Percentiles rank a stretch among this genome's conserved stretches.
Evolutionary conservation across 1,140 invertebrate genomes (phyloP).

Genomic region (Drosophila grimshawi): DNA sequence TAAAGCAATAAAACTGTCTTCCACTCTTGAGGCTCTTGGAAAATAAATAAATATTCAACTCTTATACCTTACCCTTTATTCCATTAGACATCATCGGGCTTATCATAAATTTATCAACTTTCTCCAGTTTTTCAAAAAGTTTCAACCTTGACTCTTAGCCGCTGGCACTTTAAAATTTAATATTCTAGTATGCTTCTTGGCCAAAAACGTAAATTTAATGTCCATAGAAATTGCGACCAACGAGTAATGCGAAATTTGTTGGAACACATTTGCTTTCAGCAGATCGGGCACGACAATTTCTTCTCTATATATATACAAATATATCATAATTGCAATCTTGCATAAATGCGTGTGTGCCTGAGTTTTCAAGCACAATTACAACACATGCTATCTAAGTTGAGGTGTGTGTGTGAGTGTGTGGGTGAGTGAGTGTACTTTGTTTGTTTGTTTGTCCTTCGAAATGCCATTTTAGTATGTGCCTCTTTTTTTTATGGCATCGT

Average conservation of each 20-base stretch:
- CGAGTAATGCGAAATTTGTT: conserved; percentile 16
- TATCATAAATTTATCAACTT: background rate
- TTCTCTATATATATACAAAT: conserved; percentile 28
- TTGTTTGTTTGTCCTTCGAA: conserved; percentile 79
- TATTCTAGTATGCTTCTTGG: conserved; percentile 16
- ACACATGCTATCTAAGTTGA: conserved; percentile 9
- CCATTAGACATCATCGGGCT: background rate
- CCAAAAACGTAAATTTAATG: conserved; percentile 21
- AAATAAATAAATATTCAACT: too few species aligned
- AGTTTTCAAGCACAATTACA: conserved; percentile 64
- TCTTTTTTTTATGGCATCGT: conserved; percentile 59
- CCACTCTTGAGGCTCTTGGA: too few species aligned
- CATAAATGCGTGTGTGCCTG: conserved; percentile 64
- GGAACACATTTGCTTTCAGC: conserved; percentile 19
- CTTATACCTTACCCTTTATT: background rate
- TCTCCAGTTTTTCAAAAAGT: conserved; percentile 1
- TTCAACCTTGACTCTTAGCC: conserved; percentile 26
- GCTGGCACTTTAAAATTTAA: conserved; percentile 30
- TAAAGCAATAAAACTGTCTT: too few species aligned
- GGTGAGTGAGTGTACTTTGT: conserved; percentile 38
- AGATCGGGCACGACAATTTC: conserved; percentile 57
- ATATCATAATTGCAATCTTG: conserved; percentile 81
- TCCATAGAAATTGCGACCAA: background rate
- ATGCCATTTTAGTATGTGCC: conserved; percentile 74
- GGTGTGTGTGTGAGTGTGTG: conserved; percentile 16